phyloP scores from a whole-genome alignment of 2,888 invertebrate genomes.

The Ecdyonurus torrentis region DNA sequence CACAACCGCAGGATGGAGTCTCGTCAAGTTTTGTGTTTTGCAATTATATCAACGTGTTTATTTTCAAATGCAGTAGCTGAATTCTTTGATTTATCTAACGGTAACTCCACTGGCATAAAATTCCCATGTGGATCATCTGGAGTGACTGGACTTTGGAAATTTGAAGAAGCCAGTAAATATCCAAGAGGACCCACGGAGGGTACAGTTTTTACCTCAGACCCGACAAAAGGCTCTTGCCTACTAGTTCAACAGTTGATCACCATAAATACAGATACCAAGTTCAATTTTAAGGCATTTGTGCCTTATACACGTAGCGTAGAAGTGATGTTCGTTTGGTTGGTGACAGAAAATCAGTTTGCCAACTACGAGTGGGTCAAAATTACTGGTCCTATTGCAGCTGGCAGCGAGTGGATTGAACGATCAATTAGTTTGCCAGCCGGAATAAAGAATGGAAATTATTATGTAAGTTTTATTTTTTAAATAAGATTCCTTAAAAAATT shows the following conservation, averaged over 20 bases:
- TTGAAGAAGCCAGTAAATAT: not conserved
- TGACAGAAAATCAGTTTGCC: not conserved
- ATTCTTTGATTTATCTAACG: not conserved
- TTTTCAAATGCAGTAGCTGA: too few relatives aligned
- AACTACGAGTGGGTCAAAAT: not conserved
- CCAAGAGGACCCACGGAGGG: not conserved
- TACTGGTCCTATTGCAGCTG: not conserved
- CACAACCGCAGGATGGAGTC: too few relatives aligned
- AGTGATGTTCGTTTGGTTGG: not conserved
- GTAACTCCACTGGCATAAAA: not conserved
- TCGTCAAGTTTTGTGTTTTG: too few relatives aligned
- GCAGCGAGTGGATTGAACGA: not conserved
- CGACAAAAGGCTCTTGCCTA: not conserved
- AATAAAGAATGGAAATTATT: not conserved
- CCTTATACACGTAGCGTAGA: not conserved
- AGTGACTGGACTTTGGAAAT: not conserved
- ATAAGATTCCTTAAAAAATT: too few relatives aligned
- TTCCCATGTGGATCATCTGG: not conserved
- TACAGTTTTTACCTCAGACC: not conserved
- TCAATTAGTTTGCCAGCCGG: not conserved
- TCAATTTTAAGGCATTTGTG: not conserved
- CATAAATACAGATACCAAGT: not conserved
- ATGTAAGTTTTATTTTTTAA: too few relatives aligned
- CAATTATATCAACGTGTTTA: too few relatives aligned
- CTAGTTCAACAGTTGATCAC: not conserved